Evolutionary conservation across 2,888 invertebrate genomes (phyloP).

Genomic region (Pantelozetes paolii): DNA sequence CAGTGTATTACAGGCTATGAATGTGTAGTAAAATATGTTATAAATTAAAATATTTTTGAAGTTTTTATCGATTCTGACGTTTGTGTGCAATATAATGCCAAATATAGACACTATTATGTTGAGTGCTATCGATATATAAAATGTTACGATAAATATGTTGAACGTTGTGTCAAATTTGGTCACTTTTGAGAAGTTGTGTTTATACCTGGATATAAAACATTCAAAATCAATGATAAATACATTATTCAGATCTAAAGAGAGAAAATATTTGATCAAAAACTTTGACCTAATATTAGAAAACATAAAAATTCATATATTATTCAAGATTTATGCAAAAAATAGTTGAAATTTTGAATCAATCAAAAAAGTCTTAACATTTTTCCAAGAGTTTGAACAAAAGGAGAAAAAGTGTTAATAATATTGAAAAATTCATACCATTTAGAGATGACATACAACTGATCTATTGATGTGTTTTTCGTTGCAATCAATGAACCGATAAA

Average conservation of each 20-base stretch:
- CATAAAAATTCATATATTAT: too few species aligned
- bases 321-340: too few species aligned
- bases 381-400: too few species aligned
- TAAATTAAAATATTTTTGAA: neutral
- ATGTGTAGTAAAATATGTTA: constrained; percentile 32
- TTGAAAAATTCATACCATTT: constrained; percentile 6
- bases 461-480: constrained; percentile 3
- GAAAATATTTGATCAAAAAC: too few species aligned
- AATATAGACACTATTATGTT: constrained; percentile 18
- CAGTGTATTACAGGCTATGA: constrained; percentile 12
- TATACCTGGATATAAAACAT: constrained; percentile 6
- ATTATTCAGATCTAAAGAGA: too few species aligned
- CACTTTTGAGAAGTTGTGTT: constrained; percentile 25
- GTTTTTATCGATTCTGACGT: neutral
- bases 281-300: too few species aligned
- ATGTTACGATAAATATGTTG: constrained; percentile 27
- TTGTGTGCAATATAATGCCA: constrained; percentile 21
- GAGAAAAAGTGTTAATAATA: too few species aligned
- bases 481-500: constrained; percentile 5
- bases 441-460: constrained; percentile 4
- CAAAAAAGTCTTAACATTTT: too few species aligned
- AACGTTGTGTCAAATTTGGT: constrained; percentile 23
- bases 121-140: constrained; percentile 24
- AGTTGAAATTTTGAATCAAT: too few species aligned
- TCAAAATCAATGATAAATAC: neutral